These are phyloP conservation scores for Criorhina ranunculi DNA, from an alignment of 2,888 invertebrate genomes.

Conservation along the genomic window DNA sequence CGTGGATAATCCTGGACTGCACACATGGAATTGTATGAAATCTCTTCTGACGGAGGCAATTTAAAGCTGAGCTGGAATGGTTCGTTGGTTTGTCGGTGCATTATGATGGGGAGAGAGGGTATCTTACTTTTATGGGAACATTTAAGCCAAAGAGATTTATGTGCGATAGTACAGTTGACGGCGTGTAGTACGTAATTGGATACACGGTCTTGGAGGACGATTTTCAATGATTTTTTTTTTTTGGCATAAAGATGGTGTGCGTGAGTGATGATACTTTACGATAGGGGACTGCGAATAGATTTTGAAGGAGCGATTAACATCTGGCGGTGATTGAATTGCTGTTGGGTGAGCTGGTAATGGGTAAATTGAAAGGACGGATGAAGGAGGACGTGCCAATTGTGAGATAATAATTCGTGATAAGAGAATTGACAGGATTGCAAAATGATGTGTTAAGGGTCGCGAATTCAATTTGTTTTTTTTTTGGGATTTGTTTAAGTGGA, in stretches of 20 bases:
- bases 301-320: slow-evolving; percentile 52
- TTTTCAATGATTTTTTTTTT: slow-evolving; percentile 27
- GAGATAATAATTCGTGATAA: slow-evolving; percentile 66
- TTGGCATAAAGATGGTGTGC: slow-evolving; percentile 25
- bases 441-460: slow-evolving; percentile 48
- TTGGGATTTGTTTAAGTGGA: not conserved
- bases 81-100: slow-evolving; percentile 32
- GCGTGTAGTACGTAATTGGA: slow-evolving; percentile 71
- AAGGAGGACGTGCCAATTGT: slow-evolving; percentile 57
- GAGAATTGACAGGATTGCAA: slow-evolving; percentile 43
- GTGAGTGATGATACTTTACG: slow-evolving; percentile 49
- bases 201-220: slow-evolving; percentile 43
- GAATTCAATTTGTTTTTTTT: slow-evolving; percentile 14
- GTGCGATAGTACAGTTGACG: slow-evolving; percentile 50
- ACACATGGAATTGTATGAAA: slow-evolving; percentile 77
- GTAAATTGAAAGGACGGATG: slow-evolving; percentile 1
- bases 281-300: slow-evolving; percentile 43
- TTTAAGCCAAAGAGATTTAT: slow-evolving; percentile 55
- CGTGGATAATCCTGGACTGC: slow-evolving; percentile 79
- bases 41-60: slow-evolving; percentile 29
- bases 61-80: slow-evolving; percentile 9
- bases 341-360: slow-evolving; percentile 11
- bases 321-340: slow-evolving; percentile 59
- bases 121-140: slow-evolving; percentile 41
- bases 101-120: slow-evolving; percentile 7